Evolutionary conservation across 2,113 vertebrate species (phyloP), one percentile per base, ranked within the genome.

Genomic region (Struthio camelus): DNA sequence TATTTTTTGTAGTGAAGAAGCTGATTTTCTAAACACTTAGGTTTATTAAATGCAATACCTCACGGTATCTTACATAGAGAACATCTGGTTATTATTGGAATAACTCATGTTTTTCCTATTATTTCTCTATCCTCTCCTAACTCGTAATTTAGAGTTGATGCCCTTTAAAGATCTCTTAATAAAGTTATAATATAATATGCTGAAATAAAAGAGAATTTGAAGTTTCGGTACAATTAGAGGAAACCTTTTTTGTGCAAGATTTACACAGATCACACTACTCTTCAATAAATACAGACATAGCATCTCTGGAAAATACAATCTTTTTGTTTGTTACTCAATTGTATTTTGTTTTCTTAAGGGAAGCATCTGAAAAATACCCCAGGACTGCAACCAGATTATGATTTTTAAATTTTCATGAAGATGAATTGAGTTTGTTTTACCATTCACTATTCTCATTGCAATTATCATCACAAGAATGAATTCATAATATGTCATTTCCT

Each of bases 381-480:
- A 62, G 61, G 51, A 87, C 64, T 78, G 67, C 48, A 93, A 95
- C 86, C 64, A 85, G 79, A 96, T 96, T 89, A 93, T 30, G 67
- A 54, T 83, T 79, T 95, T 95, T 54, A 95, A 87, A 87, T 75
- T 97, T 89, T 94, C 93, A 80, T 48, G 86, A 96, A 96, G 96
- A 97, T 95, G 83, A 89, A 96, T 97, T 96, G 93, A 77, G 90
- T 97, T 95, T 97, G 93, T 96, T 96, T 95, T 95, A 96, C 92
- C 92, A 94, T 92, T 97, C 90, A 87, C 87, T 91, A 85, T 78
- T 96, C 93, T 96, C 90, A 86, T 97, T 97, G 89, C 80, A 97
- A 96, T 97, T 96, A 97, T 97, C 91, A 91, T 95, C 95, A 97
- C 86, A 91, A 96, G 95, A 89, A 96, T 87, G 89, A 96, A 96